Conservation (phyloP, 2,113 vertebrate genomes). For the cat (Felis catus) region F.catus_Fca126_mat1.0 CM031424.1:76741001-76741500, state of each 20-base stretch:
- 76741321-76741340: neutral
- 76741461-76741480: neutral
- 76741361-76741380: neutral
- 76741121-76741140: neutral
- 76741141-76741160: neutral
- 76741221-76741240: neutral
- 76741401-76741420: neutral
- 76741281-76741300: neutral
- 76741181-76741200: neutral
- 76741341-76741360: neutral
- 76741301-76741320: neutral
- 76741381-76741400: neutral
- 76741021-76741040: constrained; percentile 83
- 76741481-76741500: neutral
- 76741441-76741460: neutral
- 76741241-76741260: neutral
- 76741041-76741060: constrained; percentile 84
- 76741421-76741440: neutral
- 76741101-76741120: neutral
- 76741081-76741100: constrained; percentile 79
- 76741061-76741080: constrained; percentile 79
- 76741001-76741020: constrained; percentile 71
- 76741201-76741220: neutral
- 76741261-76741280: neutral
- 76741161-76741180: neutral